A percentile compares a stretch with the other conserved stretches of the same genome.
Conservation (phyloP, 1,140 invertebrate species). For the Conus betulinus region DNA sequence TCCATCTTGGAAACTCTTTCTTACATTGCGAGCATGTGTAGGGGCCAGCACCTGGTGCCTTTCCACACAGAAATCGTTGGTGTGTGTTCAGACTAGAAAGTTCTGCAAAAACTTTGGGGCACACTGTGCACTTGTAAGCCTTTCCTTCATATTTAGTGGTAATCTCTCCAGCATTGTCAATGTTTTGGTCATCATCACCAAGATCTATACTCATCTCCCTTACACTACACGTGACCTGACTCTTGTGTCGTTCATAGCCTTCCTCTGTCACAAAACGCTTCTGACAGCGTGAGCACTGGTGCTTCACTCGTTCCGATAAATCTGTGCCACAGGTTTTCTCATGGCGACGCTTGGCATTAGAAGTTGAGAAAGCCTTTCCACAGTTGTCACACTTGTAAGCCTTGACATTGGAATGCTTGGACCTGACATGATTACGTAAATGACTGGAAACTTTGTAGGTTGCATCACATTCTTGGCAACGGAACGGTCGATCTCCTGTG, state of each 20-base stretch:
- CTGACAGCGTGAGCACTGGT: neutral
- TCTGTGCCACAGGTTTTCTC: slow-evolving; percentile 6
- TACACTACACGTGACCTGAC: neutral
- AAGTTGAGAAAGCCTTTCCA: neutral
- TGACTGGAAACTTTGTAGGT: slow-evolving; percentile 18
- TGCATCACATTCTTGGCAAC: neutral
- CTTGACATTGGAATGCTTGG: neutral
- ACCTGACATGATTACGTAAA: neutral
- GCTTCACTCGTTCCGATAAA: neutral
- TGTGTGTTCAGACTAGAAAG: neutral
- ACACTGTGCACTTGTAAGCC: neutral
- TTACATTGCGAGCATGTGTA: neutral
- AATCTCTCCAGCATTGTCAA: neutral
- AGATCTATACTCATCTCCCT: neutral
- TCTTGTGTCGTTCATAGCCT: slow-evolving; percentile 1
- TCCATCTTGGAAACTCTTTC: neutral
- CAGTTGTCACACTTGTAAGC: neutral
- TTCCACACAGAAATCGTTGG: neutral
- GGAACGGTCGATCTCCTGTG: neutral
- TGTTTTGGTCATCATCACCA: neutral
- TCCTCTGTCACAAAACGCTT: slow-evolving; percentile 16
- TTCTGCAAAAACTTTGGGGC: neutral
- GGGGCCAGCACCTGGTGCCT: neutral
- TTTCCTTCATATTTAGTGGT: neutral
- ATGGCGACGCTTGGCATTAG: slow-evolving; percentile 8